Evolutionary conservation across 2,113 vertebrate species (phyloP), one percentile per base, ranked within the genome.

Genomic region (Myodes glareolus): DNA sequence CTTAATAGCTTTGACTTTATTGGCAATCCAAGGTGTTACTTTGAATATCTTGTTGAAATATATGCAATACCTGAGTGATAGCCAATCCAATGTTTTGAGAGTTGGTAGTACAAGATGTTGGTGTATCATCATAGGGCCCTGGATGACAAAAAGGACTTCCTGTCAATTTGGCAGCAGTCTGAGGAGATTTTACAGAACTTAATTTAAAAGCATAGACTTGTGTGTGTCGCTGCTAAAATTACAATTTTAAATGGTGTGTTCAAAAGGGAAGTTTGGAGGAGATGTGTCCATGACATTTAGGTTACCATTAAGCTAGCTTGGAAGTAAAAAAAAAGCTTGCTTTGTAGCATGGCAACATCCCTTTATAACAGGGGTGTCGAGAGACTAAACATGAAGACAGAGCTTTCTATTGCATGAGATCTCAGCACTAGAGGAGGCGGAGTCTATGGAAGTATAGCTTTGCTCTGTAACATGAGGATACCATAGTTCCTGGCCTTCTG

Each of bases 111-210:
- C 86, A 84, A 92, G 17, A 82, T 81, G 96, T 90, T 77, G 97
- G 25, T 91, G 86, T 97, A 58, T 87, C 96, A 97, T 97, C 61
- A 12, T 89, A 91, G 92, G 89, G 70, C 61, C 96, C 97, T 96
- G 76, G 75, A 92, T 91, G 92, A 96, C 80, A 96, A 97, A 97
- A 89, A 96, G 94, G 97, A 97, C 68, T 89, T 94, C 67, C 47
- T 96, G 81, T 96, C 91, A 97, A 97, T 91, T 93, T 52, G 25
- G 47, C 67, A 85, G 90, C 47, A 50, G 36, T 36, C 50, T 52
- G 50, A 84, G 87, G 88, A 47, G 27, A 55, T 76, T 93, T 84
- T 84, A 81, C 6, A 72, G 78, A 95, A 86, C 61, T 92, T 77
- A 91, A 73, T 29, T n/a, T 92, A 68, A 93, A n/a, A 7, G 27